phyloP scores from a whole-genome alignment of 1,140 invertebrate genomes.

The Antheraea pernyi region DNA sequence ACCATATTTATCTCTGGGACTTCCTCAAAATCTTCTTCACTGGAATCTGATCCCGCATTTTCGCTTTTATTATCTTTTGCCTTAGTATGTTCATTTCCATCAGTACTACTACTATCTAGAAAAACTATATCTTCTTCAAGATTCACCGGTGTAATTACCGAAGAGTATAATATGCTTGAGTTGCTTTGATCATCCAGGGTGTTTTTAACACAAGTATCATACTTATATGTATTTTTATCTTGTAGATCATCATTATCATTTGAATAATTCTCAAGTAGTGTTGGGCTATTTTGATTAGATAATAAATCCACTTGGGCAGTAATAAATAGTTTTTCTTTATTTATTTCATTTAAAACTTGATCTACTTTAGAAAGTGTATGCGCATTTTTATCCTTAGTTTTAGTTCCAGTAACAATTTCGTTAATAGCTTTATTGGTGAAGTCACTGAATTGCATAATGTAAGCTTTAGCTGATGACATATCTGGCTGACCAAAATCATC shows the following conservation, averaged over 20 bases:
- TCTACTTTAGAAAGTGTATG: slow-evolving; percentile 47
- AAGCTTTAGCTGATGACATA: slow-evolving; percentile 76
- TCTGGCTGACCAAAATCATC: slow-evolving; percentile 52
- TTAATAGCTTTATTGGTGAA: slow-evolving; percentile 86
- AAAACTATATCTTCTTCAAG: slow-evolving; percentile 14
- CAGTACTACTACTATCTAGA: slow-evolving; percentile 24
- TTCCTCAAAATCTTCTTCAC: slow-evolving; percentile 81
- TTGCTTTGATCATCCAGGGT: not conserved
- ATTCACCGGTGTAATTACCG: not conserved
- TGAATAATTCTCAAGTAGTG: not conserved
- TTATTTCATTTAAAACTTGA: slow-evolving; percentile 61
- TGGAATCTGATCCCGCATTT: slow-evolving; percentile 47
- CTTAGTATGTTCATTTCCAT: slow-evolving; percentile 28
- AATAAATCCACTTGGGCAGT: slow-evolving; percentile 49
- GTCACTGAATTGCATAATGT: slow-evolving; percentile 87
- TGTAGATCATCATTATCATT: not conserved
- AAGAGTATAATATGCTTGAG: not conserved
- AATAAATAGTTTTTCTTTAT: slow-evolving; percentile 59
- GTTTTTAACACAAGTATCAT: not conserved
- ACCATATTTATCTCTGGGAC: slow-evolving; percentile 59
- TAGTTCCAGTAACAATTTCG: slow-evolving; percentile 68
- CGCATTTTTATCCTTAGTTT: slow-evolving; percentile 52
- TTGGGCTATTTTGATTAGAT: slow-evolving; percentile 39
- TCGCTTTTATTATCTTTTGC: slow-evolving; percentile 8
- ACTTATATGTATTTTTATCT: not conserved